Evolutionary conservation across 2,888 invertebrate genomes (phyloP).

Genomic region (Mellilla xanthometata): DNA sequence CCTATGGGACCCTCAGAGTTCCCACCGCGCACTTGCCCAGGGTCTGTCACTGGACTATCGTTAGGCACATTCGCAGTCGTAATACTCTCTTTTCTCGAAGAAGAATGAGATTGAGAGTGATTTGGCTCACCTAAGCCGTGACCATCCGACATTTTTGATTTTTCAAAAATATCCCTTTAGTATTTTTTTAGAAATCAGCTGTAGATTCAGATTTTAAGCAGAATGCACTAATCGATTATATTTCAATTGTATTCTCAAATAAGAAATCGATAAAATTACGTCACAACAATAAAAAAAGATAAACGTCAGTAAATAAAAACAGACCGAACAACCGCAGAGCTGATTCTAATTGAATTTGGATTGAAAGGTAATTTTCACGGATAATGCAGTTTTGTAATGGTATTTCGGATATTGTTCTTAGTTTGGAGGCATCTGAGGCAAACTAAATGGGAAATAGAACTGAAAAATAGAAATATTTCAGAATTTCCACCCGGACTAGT

Average conservation of each 20-base stretch:
- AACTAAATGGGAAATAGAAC: slow-evolving; percentile 47
- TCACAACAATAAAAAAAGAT: slow-evolving; percentile 29
- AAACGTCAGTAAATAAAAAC: slow-evolving; percentile 31
- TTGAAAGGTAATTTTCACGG: slow-evolving; percentile 15
- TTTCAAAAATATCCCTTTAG: slow-evolving; percentile 1
- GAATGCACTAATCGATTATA: slow-evolving; percentile 24
- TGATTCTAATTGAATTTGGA: slow-evolving; percentile 18
- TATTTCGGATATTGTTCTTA: slow-evolving; percentile 18
- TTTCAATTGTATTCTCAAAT: slow-evolving; percentile 5
- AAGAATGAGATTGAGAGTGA: slow-evolving; percentile 48
- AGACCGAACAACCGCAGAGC: slow-evolving; percentile 26
- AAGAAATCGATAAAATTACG: slow-evolving; percentile 30
- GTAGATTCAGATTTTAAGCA: not conserved
- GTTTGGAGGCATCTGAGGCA: slow-evolving; percentile 43
- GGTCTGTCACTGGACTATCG: slow-evolving; percentile 90
- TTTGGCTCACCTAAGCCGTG: slow-evolving; percentile 58
- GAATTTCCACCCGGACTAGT: slow-evolving; percentile 52
- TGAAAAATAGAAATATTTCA: slow-evolving; percentile 53
- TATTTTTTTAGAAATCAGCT: slow-evolving; percentile 10
- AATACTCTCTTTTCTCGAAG: slow-evolving; percentile 66
- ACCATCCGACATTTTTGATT: slow-evolving; percentile 61
- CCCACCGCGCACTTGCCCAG: slow-evolving; percentile 83
- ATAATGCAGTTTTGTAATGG: slow-evolving; percentile 11
- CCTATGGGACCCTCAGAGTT: slow-evolving; percentile 43
- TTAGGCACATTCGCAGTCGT: slow-evolving; percentile 79